Evolutionary conservation across 2,113 vertebrate genomes (phyloP).

Genomic region (Silurus glanis): DNA sequence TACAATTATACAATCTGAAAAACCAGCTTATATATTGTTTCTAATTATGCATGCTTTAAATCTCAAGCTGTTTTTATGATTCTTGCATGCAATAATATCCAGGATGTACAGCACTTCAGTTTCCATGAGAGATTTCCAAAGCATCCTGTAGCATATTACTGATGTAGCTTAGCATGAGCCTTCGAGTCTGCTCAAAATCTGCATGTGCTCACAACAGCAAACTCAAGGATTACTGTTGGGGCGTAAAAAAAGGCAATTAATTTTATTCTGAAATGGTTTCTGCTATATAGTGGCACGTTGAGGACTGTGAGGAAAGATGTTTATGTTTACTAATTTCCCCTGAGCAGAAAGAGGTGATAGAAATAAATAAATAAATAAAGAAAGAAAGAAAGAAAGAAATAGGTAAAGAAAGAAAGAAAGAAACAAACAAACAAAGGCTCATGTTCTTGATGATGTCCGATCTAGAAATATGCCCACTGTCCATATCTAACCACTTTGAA

Average conservation of each 20-base stretch:
- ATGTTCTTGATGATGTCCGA: background rate
- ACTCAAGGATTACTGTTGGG: conserved; percentile 75
- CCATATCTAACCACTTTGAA: background rate
- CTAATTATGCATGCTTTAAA: background rate
- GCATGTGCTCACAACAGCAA: conserved; percentile 61
- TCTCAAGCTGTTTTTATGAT: background rate
- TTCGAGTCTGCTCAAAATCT: conserved; percentile 42
- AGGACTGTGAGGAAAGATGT: conserved; percentile 67
- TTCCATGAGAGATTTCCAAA: background rate
- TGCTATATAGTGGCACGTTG: conserved; percentile 66
- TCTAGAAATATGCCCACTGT: background rate
- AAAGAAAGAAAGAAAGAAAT: background rate
- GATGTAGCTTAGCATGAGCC: conserved; percentile 54
- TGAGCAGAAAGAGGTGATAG: conserved; percentile 32
- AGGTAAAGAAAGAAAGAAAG: background rate
- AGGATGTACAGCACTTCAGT: background rate
- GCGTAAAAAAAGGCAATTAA: conserved; percentile 74
- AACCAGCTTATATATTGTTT: background rate
- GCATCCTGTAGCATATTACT: conserved; percentile 47
- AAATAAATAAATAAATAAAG: background rate
- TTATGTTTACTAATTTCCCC: conserved; percentile 67
- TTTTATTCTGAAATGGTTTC: conserved; percentile 65
- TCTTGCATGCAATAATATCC: background rate
- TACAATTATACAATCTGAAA: background rate
- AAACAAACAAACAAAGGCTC: background rate